Evolutionary conservation across 92 coral and sea anemone genomes (phyloP), one percentile per base, ranked within the genome.

Genomic region (Heliopora coerulea): DNA sequence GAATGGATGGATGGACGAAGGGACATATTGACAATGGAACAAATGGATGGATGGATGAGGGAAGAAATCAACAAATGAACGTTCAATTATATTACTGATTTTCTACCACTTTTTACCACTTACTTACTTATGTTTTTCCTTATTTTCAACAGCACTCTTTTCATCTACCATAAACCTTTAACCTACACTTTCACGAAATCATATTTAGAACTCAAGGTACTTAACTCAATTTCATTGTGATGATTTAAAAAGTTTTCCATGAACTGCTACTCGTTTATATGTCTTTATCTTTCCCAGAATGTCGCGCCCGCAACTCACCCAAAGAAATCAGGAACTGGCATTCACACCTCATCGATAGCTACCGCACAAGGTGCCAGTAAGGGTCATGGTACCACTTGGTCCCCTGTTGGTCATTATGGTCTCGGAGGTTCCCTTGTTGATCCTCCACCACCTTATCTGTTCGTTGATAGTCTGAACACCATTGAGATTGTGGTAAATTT

Each of bases 371-470:
- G 83, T 24, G 87, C 91, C 3, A 95, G 96, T 29, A 90, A 88
- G 73, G 74, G 72, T 78, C 86, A 96, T 2, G 89, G 82, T 49
- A 74, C 79, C 40, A 86, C 91, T 78, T 95, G 96, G 4, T 85
- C 96, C 10, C 98, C 96, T 25, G 62, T 69, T 33, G 73, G 73
- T 21, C 91, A 85, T 74, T 80, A 82, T 62, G 96, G 91, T 48
- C 63, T 64, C 41, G 85, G 84, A 25, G 89, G 85, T 25, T 59
- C 66, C 56, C 67, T 67, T 32, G 86, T 86, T 32, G 98, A 93
- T 3, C 96, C 95, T 18, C 96, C 96, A 49, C 96, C 98, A 33
- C 98, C 96, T 33, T 93, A 66, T 80, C 70, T 93, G 79, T 93
- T 93, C 72, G 95, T 93, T n/a, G 98, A 93, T 72, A 88, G 98